A percentile compares a stretch with the other conserved stretches of the same genome.
phyloP scores from a whole-genome alignment of 2,888 invertebrate genomes.

The Coleophora deauratella region DNA sequence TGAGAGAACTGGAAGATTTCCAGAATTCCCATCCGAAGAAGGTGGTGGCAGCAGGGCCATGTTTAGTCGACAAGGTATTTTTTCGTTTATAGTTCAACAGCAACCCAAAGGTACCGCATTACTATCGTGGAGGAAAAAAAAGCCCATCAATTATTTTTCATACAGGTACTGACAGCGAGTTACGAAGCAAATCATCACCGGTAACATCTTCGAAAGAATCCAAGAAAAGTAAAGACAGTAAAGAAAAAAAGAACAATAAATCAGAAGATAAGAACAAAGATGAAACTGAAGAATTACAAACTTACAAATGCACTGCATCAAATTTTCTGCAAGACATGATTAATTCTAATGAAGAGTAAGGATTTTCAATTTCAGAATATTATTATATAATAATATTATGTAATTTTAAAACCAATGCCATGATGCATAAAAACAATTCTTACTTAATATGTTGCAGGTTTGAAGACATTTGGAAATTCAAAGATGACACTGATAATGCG shows the following conservation, averaged over 20 bases:
- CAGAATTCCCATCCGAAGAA: slow-evolving; percentile 93
- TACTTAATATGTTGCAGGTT: slow-evolving; percentile 52
- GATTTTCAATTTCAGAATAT: slow-evolving; percentile 3
- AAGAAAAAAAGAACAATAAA: slow-evolving; percentile 74
- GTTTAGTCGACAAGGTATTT: slow-evolving; percentile 82
- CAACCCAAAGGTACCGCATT: too few relatives aligned
- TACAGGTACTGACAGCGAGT: slow-evolving; percentile 83
- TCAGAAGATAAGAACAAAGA: slow-evolving; percentile 72
- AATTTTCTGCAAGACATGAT: slow-evolving; percentile 82
- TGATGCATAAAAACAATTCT: neutral
- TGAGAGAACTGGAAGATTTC: slow-evolving; percentile 87
- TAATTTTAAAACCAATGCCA: neutral
- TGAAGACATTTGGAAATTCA: slow-evolving; percentile 88
- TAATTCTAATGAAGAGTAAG: slow-evolving; percentile 81
- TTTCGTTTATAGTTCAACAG: neutral
- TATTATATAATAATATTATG: neutral
- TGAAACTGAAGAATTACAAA: slow-evolving; percentile 76
- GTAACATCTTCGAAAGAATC: slow-evolving; percentile 82
- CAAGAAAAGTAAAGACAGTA: slow-evolving; percentile 82
- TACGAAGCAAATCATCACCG: slow-evolving; percentile 84
- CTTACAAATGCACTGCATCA: slow-evolving; percentile 80
- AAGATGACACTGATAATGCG: slow-evolving; percentile 83
- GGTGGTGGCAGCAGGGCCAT: slow-evolving; percentile 91
- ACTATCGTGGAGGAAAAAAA: too few relatives aligned
- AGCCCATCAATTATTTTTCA: neutral